Conservation (phyloP, 2,888 invertebrate species). For the Himalopsyche kuldschensis region DNA sequence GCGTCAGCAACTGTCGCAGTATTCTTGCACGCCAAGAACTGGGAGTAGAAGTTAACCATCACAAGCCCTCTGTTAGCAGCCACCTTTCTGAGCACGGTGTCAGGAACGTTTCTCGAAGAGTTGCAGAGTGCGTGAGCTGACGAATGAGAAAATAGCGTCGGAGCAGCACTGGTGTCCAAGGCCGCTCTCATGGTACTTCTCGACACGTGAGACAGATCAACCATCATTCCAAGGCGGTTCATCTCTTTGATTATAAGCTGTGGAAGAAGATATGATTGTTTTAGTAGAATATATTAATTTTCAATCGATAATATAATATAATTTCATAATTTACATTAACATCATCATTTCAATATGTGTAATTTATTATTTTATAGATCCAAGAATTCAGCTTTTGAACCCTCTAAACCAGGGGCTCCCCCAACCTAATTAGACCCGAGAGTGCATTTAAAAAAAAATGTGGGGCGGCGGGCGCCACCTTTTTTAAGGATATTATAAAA, state of each 20-base stretch:
- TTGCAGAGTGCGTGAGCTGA: slow-evolving; percentile 80
- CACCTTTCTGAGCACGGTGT: slow-evolving; percentile 71
- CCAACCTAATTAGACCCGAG: no score
- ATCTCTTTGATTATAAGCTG: slow-evolving; percentile 82
- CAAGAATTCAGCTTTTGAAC: no score
- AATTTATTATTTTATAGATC: no score
- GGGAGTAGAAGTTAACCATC: slow-evolving; percentile 85
- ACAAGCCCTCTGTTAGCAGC: slow-evolving; percentile 80
- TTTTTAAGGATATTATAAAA: no score
- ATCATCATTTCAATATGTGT: no score
- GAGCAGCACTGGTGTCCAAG: slow-evolving; percentile 74
- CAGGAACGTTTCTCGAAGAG: slow-evolving; percentile 79
- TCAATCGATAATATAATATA: no score
- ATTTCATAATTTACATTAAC: no score
- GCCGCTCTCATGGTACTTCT: slow-evolving; percentile 80
- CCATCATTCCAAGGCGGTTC: slow-evolving; percentile 87
- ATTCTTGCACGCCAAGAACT: slow-evolving; percentile 74
- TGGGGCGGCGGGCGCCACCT: no score
- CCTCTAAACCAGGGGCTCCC: no score
- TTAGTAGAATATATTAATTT: no score
- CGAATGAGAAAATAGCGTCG: slow-evolving; percentile 85
- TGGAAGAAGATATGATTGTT: slow-evolving; percentile 36
- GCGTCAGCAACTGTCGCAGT: slow-evolving; percentile 77
- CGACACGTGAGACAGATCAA: slow-evolving; percentile 82
- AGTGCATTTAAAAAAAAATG: no score